Evolutionary conservation across 2,888 invertebrate genomes (phyloP), one percentile per base, ranked within the genome.

Genomic region (Drosophila meridionalis): DNA sequence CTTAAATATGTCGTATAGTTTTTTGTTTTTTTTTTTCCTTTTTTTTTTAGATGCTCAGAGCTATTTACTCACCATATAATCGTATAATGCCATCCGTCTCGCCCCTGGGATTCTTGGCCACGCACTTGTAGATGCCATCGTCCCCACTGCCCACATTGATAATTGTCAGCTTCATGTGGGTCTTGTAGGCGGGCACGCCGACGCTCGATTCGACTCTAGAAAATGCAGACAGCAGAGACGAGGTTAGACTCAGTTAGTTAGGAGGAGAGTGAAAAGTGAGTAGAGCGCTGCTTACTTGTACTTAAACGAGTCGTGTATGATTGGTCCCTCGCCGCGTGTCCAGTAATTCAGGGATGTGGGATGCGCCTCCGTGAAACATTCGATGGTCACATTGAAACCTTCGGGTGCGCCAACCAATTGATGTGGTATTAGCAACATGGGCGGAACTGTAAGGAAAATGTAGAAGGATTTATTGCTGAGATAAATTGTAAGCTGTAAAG

Each of bases 341-440:
- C 97, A 98, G 93, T 97, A 97, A 93, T 97, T 97, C 70, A 98
- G 94, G 26, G 98, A 98, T 45, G 96, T 96, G 9, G 98, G 98
- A 93, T 97, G 97, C n/a, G 98, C 98, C 93, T 98, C 98, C 7
- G 97, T 97, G 93, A 96, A 96, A 92, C 98, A 98, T 94, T 98
- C 97, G 80, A 98, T 94, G 42, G 97, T 97, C 11, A 97, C 97
- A 87, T 96, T 96, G 93, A 96, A 97, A 87, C 96, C 96, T 72
- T 97, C 94, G 2, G 97, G 97, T 42, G 97, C 97, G 28, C 97
- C 97, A 59, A 98, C 97, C 83, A 98, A 94, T 93, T 98, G 98
- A 93, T 98, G 97, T 50, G 97, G 97, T 90, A 98, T 97, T 95
- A 96, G 96, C 73, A 98, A 94, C 97, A 97, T 97, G 47, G 98